These are phyloP conservation scores for Epistrophella euchroma DNA, from an alignment of 2,888 invertebrate genomes.

Conservation along the genomic window DNA sequence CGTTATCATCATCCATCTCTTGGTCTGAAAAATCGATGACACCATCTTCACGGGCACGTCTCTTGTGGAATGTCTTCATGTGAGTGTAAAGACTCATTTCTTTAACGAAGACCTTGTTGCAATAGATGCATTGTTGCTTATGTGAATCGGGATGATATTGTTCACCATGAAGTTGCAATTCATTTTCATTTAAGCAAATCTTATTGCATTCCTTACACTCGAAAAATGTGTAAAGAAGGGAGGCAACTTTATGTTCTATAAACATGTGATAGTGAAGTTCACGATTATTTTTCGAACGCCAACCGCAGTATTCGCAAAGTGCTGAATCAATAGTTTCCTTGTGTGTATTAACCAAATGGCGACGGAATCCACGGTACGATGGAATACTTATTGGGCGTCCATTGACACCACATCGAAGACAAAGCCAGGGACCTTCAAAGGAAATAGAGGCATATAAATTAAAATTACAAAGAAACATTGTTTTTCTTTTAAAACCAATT, in stretches of 20 bases:
- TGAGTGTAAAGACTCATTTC: slow-evolving; percentile 89
- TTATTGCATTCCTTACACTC: slow-evolving; percentile 91
- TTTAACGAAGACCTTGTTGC: slow-evolving; percentile 89
- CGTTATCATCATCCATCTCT: slow-evolving; percentile 77
- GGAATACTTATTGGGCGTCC: slow-evolving; percentile 89
- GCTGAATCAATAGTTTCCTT: slow-evolving; percentile 90
- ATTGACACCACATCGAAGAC: slow-evolving; percentile 89
- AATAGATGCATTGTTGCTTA: slow-evolving; percentile 89
- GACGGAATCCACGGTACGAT: slow-evolving; percentile 91
- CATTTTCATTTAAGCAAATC: slow-evolving; percentile 89
- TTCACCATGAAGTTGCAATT: slow-evolving; percentile 89
- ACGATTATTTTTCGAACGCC: slow-evolving; percentile 89
- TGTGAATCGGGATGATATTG: slow-evolving; percentile 84
- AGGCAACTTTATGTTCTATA: slow-evolving; percentile 91
- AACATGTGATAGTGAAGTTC: slow-evolving; percentile 91
- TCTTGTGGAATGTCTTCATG: slow-evolving; percentile 87
- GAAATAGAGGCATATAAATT: not conserved
- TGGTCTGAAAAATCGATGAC: slow-evolving; percentile 86
- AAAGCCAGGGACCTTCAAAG: slow-evolving; percentile 90
- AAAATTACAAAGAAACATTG: not conserved
- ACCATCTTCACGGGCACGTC: slow-evolving; percentile 87
- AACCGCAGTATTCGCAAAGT: slow-evolving; percentile 94
- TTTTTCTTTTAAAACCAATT: not conserved
- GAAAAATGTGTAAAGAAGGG: slow-evolving; percentile 89
- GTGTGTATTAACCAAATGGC: slow-evolving; percentile 92